Percentiles rank a stretch among this genome's conserved stretches.
Conservation (phyloP, 1,140 invertebrate species). For the Brachionus asplanchnoidis region DNA sequence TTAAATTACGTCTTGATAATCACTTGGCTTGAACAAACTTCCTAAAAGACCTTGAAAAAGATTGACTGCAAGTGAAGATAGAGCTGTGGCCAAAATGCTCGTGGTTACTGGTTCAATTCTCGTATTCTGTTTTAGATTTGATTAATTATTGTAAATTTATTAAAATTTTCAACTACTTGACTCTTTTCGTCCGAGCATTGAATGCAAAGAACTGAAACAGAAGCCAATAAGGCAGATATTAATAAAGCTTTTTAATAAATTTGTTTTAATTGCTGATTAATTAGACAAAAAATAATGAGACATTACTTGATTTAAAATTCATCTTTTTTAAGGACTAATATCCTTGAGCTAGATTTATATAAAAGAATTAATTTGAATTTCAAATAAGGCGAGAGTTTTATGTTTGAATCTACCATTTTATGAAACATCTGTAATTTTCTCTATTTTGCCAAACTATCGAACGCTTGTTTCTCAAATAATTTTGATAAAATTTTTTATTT, state of each 20-base stretch:
- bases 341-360: not conserved
- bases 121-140: not conserved
- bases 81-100: not conserved
- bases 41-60: constrained; percentile 16
- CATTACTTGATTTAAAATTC: constrained; percentile 11
- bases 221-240: not conserved
- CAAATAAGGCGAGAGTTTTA: not conserved
- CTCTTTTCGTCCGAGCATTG: not conserved
- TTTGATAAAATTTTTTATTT: not conserved
- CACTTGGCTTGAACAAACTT: constrained; percentile 25
- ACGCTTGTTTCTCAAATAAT: not conserved
- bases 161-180: not conserved
- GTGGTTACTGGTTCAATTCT: constrained; percentile 36
- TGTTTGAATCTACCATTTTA: not conserved
- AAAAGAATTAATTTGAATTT: not conserved
- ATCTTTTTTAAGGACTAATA: not conserved
- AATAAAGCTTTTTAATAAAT: not conserved
- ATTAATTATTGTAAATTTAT: not conserved
- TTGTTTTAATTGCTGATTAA: not conserved
- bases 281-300: not conserved
- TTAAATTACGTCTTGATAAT: constrained; percentile 38
- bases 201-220: not conserved
- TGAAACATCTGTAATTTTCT: constrained; percentile 23
- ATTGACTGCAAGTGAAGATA: constrained; percentile 2
- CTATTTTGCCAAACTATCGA: not conserved